Percentiles rank a stretch among this genome's conserved stretches.
Evolutionary conservation across 2,888 invertebrate species (phyloP).

Genomic region (Melieria crassipennis): DNA sequence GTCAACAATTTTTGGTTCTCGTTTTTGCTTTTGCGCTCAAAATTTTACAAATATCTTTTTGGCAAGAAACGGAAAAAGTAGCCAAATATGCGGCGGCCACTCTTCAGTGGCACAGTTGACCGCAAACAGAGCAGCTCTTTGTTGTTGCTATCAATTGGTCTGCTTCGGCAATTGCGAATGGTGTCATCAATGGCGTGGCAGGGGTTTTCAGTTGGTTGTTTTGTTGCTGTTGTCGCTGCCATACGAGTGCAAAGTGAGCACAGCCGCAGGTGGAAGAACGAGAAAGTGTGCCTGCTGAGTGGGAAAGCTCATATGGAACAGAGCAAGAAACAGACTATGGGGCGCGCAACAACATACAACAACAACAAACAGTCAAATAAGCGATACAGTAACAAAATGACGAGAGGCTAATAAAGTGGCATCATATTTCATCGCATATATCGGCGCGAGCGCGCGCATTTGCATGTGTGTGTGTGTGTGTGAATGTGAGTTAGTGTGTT

Average conservation of each 20-base stretch:
- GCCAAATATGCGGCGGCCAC: neutral
- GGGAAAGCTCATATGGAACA: too few relatives aligned
- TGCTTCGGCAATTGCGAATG: neutral
- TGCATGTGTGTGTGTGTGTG: conserved; percentile 41
- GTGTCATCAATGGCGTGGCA: too few relatives aligned
- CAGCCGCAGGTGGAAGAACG: conserved; percentile 3
- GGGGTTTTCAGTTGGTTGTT: too few relatives aligned
- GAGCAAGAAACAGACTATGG: too few relatives aligned
- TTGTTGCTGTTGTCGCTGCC: too few relatives aligned
- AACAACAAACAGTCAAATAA: too few relatives aligned
- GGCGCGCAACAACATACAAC: too few relatives aligned
- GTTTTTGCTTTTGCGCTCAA: neutral
- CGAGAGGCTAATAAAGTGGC: conserved; percentile 53
- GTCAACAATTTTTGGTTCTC: neutral
- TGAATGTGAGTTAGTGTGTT: conserved; percentile 29
- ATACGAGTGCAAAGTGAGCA: too few relatives aligned
- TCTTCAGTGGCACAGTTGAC: conserved; percentile 1
- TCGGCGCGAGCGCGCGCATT: neutral
- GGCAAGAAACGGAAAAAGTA: neutral
- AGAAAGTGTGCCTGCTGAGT: neutral
- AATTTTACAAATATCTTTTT: neutral
- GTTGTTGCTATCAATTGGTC: conserved; percentile 3
- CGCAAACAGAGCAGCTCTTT: conserved; percentile 21
- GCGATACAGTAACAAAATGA: conserved; percentile 46
- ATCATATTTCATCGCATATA: conserved; percentile 13